Percentiles rank a stretch among this genome's conserved stretches.
phyloP scores from a whole-genome alignment of 2,797 vertebrate species.

The Galagoides demidoff region DNA sequence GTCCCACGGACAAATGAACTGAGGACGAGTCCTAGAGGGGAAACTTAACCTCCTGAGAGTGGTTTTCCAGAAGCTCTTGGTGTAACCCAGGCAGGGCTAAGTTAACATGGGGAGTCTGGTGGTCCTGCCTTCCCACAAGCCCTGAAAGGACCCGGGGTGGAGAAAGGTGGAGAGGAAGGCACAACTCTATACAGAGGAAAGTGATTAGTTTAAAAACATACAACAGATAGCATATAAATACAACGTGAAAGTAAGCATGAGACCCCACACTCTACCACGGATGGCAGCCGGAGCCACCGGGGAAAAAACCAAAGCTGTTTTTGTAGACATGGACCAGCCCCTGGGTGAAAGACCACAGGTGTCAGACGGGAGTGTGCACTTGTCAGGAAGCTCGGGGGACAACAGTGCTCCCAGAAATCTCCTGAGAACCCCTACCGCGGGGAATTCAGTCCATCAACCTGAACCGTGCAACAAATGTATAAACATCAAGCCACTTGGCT shows the following conservation, averaged over 20 bases:
- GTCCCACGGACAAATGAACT: background rate
- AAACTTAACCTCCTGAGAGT: constrained; percentile 6
- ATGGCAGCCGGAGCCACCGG: background rate
- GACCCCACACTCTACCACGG: background rate
- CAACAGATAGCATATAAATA: background rate
- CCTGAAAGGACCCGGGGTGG: background rate
- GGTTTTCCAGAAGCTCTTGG: constrained; percentile 28
- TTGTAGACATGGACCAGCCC: background rate
- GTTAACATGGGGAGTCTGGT: background rate
- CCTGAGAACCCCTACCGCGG: background rate
- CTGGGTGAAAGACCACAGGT: background rate
- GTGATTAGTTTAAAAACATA: constrained; percentile 45
- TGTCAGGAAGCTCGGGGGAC: background rate
- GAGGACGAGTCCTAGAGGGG: background rate
- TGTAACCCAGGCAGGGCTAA: constrained; percentile 7
- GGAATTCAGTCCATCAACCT: background rate
- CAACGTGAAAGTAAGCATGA: background rate
- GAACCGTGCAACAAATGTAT: background rate
- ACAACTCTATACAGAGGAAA: constrained; percentile 6
- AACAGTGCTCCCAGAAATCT: background rate
- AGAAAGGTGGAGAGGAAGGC: constrained; percentile 21
- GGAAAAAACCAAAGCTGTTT: background rate
- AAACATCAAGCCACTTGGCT: background rate
- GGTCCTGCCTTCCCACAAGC: background rate
- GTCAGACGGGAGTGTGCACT: background rate